Evolutionary conservation across 2,888 invertebrate genomes (phyloP), one percentile per base, ranked within the genome.

Genomic region (Dinocampus coccinellae): DNA sequence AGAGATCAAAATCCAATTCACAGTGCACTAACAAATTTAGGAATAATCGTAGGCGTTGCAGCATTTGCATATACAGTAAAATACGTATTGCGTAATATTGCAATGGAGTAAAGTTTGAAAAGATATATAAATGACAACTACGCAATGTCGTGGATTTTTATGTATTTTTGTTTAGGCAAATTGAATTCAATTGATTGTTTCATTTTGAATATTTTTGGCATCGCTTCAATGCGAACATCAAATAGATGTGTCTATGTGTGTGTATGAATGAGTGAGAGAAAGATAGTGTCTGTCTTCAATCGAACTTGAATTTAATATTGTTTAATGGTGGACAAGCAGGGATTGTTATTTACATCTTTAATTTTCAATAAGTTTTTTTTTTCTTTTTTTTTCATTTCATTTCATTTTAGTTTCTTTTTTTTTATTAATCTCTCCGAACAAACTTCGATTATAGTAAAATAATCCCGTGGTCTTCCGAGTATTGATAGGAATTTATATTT

Each of bases 61-160:
- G 94, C 94, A 78, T 97, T 98, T 88, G 97, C 96, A 61, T 95
- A 94, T 85, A 94, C 95, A 85, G 97, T 98, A 74, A 97, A 96
- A 90, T 96, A 95, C 90, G 96, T 98, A 78, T 90, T 96, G 87
- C 92, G 92, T 86, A 94, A 92, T 84, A 92, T 93, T 86, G 92
- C 92, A 82, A 91, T 91, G 86, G 90, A 90, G 82, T 90, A 88
- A 74, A 24, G 58, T 68, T 33, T 66, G 73, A 22, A 70, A 74
- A 42, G 69, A 76, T 34, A 64, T 20, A 20, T 26, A 65, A 22
- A 61, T 29, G 10, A 47, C 16, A 7, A 20, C 24, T 47, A 47
- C 7, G 7, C 1, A 47, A 47, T n/a, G 47, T 20, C 3, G 4
- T 7, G 16, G 7, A 7, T 47, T 47, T 47, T 22, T 26, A 57